Evolutionary conservation across 2,797 vertebrate genomes (phyloP).

Genomic region (Poecilia picta): DNA sequence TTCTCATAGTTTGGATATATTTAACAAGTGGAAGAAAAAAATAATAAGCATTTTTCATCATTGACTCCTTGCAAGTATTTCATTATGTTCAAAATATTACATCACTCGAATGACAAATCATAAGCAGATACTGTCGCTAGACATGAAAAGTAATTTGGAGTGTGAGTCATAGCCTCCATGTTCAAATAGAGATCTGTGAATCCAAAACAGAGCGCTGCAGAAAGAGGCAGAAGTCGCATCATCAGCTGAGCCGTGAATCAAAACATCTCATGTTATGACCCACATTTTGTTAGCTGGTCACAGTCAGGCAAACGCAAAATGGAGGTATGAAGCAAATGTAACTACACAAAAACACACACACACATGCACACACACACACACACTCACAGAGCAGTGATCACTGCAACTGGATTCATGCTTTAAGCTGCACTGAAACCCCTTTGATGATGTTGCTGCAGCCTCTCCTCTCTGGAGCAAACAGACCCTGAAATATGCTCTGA

Average conservation of each 20-base stretch:
- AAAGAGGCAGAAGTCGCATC: not conserved
- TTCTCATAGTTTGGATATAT: not conserved
- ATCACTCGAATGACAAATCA: not conserved
- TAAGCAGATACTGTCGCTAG: not conserved
- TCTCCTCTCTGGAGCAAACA: not conserved
- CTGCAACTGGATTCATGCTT: not conserved
- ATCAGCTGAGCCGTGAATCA: not conserved
- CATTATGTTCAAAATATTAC: not conserved
- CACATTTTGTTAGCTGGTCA: conserved; percentile 62
- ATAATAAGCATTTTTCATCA: not conserved
- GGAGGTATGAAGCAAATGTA: conserved; percentile 51
- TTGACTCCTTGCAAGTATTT: not conserved
- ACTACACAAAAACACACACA: not conserved
- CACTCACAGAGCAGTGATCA: conserved; percentile 13
- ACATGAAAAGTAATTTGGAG: not conserved
- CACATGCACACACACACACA: not conserved
- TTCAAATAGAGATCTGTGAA: not conserved
- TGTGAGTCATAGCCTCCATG: not conserved
- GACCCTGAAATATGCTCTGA: not conserved
- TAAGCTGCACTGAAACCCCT: conserved; percentile 8
- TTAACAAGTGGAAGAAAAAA: not conserved
- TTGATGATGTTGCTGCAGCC: not conserved
- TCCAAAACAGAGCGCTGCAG: not conserved
- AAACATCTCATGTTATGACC: conserved; percentile 43
- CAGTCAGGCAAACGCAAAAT: conserved; percentile 62